A percentile compares a stretch with the other conserved stretches of the same genome.
phyloP scores from a whole-genome alignment of 2,888 invertebrate species.

The Sceliomorpha sp. region DNA sequence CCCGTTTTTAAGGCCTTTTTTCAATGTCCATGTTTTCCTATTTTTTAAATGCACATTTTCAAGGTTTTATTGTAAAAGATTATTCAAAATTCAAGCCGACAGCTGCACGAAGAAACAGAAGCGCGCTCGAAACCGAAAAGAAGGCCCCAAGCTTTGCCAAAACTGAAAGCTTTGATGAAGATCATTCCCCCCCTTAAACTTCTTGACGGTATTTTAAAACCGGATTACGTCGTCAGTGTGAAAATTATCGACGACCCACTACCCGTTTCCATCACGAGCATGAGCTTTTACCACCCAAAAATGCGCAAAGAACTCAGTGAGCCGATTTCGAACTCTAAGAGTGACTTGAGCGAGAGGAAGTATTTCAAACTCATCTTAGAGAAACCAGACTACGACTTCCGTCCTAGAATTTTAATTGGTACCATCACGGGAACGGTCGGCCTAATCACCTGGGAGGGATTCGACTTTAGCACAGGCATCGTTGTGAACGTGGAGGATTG shows the following conservation, averaged over 20 bases:
- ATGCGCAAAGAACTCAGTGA: constrained; percentile 57
- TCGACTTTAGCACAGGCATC: constrained; percentile 84
- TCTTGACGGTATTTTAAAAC: constrained; percentile 84
- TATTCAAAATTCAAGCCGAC: constrained; percentile 15
- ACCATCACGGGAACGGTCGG: constrained; percentile 79
- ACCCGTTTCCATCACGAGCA: constrained; percentile 80
- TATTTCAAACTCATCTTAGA: constrained; percentile 61
- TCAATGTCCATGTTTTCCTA: no score
- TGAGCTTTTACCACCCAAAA: constrained; percentile 78
- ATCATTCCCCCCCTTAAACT: constrained; percentile 84
- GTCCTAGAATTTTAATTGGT: constrained; percentile 19
- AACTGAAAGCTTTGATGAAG: constrained; percentile 83
- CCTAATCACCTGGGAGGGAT: constrained; percentile 85
- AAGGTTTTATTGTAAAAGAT: no score
- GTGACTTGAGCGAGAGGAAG: constrained; percentile 58
- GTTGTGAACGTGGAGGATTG: constrained; percentile 83
- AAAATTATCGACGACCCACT: constrained; percentile 80
- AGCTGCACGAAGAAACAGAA: constrained; percentile 16
- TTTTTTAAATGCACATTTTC: no score
- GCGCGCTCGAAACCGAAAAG: not conserved
- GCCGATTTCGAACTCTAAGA: constrained; percentile 23
- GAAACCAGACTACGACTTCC: constrained; percentile 45
- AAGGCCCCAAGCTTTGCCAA: not conserved
- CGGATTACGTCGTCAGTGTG: constrained; percentile 83
- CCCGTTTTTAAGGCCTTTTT: no score